phyloP scores from a whole-genome alignment of 2,113 vertebrate species.

The Esox niger region DNA sequence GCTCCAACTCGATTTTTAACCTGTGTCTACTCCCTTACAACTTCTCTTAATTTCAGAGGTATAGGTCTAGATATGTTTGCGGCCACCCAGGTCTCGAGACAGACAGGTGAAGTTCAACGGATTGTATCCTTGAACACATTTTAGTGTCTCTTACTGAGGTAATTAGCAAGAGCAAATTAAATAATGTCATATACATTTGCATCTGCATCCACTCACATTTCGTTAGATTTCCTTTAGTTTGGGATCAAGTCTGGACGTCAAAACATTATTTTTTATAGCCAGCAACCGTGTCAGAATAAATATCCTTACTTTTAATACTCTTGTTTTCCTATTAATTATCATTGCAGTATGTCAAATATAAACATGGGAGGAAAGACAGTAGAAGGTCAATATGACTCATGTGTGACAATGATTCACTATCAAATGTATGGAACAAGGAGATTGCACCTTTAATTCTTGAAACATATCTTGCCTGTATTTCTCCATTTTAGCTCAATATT shows the following conservation, averaged over 20 bases:
- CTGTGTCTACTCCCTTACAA: too few species aligned
- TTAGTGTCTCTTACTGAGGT: too few species aligned
- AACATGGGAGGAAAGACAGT: neutral
- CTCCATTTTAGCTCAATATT: neutral
- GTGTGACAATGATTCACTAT: neutral
- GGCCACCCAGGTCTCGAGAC: neutral
- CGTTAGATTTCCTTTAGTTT: slow-evolving; percentile 46
- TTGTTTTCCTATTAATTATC: neutral
- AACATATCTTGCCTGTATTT: neutral
- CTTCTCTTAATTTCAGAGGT: too few species aligned
- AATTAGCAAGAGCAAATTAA: neutral
- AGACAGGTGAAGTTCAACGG: neutral
- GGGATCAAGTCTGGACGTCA: slow-evolving; percentile 47
- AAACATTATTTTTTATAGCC: slow-evolving; percentile 29
- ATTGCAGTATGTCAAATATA: neutral
- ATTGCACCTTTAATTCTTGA: too few species aligned
- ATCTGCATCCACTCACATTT: slow-evolving; percentile 41
- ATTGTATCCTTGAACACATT: neutral
- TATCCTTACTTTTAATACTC: neutral
- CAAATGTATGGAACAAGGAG: too few species aligned
- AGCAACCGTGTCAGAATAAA: slow-evolving; percentile 9
- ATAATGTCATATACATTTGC: slow-evolving; percentile 45
- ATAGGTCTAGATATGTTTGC: neutral
- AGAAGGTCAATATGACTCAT: neutral
- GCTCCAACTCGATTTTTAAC: too few species aligned